These are phyloP conservation scores for Polypedilum pembai DNA, from an alignment of 1,140 invertebrate genomes.

Conservation along the genomic window DNA sequence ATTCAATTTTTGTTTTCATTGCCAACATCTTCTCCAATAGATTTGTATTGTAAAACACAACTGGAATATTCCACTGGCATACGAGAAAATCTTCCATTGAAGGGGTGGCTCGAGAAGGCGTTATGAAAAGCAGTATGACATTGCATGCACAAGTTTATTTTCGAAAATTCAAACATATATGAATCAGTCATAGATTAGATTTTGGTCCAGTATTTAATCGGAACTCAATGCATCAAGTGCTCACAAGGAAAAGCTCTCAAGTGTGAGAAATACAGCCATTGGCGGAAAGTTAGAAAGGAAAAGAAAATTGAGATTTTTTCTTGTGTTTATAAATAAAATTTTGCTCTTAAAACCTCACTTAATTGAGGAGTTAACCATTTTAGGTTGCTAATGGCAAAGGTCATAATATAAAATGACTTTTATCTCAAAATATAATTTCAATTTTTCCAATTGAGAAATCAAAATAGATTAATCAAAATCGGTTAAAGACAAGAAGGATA, in stretches of 20 bases:
- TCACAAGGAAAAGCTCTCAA: neutral
- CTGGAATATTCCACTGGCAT: neutral
- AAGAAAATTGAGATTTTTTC: too few relatives aligned
- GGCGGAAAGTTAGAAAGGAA: too few relatives aligned
- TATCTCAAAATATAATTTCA: too few relatives aligned
- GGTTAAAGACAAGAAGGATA: neutral
- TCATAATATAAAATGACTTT: too few relatives aligned
- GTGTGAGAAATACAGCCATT: neutral
- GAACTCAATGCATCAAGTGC: neutral
- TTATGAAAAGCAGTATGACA: neutral
- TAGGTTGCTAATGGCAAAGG: too few relatives aligned
- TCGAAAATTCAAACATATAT: neutral
- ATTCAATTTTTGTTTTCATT: neutral
- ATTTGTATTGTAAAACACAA: too few relatives aligned
- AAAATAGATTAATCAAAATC: neutral
- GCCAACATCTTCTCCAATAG: neutral
- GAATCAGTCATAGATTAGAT: conserved; percentile 12
- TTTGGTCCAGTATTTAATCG: conserved; percentile 3
- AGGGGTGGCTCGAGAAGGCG: neutral
- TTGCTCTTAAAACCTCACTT: too few relatives aligned
- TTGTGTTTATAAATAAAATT: too few relatives aligned
- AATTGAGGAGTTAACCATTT: too few relatives aligned
- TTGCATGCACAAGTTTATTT: neutral
- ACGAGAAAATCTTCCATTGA: neutral
- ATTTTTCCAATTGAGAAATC: neutral